Evolutionary conservation across 1,140 invertebrate species (phyloP), one percentile per base, ranked within the genome.

Genomic region (Apocrypta bakeri): DNA sequence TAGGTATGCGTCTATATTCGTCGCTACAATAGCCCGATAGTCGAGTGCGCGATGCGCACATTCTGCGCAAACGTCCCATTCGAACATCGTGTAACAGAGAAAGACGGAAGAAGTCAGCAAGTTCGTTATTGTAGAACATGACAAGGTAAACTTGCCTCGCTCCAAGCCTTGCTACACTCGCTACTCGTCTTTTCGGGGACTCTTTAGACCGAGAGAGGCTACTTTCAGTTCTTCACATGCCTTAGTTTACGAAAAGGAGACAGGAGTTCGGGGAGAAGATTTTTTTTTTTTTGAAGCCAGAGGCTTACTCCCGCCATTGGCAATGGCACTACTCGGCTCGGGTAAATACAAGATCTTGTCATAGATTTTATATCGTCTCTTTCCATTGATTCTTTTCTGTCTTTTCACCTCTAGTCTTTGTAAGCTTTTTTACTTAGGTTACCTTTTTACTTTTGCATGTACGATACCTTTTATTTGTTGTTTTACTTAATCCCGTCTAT

Each of bases 171-270:
- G 14, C 21, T 56, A 56, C 9, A 37, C 33, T 4, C 33, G 9
- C 48, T 56, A 56, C 48, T 56, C 48, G 48, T 56, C 48, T 56
- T n/a, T 56, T 56, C 48, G 48, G 21, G 48, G 48, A 56, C 48
- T 56, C 14, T 56, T 56, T 56, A 21, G 17, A 21, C 7, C 48
- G 48, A 56, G 48, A 56, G 48, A 56, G 48, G 48, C 48, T 56
- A 56, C 48, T 56, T 56, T 56, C 48, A 56, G 48, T 56, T 56
- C 48, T 56, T 56, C 48, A 56, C 48, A 56, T 56, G 48, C 48
- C 48, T 56, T n/a, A 56, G 48, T 56, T 56, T 56, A 56, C 48
- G 48, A 56, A 56, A 56, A 56, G 48, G 48, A 56, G 48, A 56
- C 48, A 56, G 48, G 48, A n/a, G 48, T 17, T 56, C 48, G 48